These are phyloP conservation scores for Tetragnatha versicolor DNA, from an alignment of 1,140 invertebrate species.

Conservation along the genomic window DNA sequence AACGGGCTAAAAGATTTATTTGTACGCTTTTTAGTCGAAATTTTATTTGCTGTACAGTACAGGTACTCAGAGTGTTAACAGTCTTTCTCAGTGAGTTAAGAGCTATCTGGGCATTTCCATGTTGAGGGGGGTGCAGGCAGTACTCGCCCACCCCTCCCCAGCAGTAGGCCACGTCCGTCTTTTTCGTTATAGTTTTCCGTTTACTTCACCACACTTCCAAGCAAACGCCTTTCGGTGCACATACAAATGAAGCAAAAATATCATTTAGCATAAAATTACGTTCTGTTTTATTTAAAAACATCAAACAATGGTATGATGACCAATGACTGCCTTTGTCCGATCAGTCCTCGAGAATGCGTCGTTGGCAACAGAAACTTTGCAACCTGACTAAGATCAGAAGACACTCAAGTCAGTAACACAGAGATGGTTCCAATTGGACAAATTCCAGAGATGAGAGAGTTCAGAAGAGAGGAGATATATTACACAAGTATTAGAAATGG, in stretches of 20 bases:
- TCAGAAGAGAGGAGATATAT: conserved; percentile 50
- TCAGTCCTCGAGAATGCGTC: conserved; percentile 1
- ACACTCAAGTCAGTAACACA: conserved; percentile 35
- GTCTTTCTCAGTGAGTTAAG: no score
- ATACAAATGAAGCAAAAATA: conserved; percentile 55
- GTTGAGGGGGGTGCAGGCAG: no score
- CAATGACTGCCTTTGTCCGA: not conserved
- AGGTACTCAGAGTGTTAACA: no score
- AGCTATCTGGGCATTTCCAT: no score
- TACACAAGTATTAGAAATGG: conserved; percentile 53
- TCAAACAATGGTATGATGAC: conserved; percentile 53
- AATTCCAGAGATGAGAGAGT: conserved; percentile 46
- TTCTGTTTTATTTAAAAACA: conserved; percentile 55
- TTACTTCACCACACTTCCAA: no score
- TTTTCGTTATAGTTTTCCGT: no score
- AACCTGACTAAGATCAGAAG: conserved; percentile 20
- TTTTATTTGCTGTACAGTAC: no score
- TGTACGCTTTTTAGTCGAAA: no score
- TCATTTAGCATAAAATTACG: conserved; percentile 56
- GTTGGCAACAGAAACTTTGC: conserved; percentile 16
- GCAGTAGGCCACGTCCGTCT: no score
- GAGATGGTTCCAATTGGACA: conserved; percentile 30
- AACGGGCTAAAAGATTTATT: no score
- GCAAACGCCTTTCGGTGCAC: conserved; percentile 25
- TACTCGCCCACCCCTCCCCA: no score